These are phyloP conservation scores for Aphidoletes aphidimyza DNA, from an alignment of 2,888 invertebrate species.

Conservation along the genomic window DNA sequence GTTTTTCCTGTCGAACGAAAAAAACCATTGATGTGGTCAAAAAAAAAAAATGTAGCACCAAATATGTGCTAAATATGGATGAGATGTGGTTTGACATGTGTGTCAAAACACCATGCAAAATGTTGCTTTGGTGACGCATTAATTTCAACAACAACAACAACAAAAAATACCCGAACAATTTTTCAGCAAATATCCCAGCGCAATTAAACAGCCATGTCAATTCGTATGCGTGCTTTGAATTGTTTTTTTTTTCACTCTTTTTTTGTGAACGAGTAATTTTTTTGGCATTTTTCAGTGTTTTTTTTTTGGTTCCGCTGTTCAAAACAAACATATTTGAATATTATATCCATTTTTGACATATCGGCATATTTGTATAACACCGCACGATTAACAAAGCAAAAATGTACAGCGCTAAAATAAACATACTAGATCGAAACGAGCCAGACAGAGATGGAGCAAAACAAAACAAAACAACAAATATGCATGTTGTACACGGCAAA, in stretches of 20 bases:
- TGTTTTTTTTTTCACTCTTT: not conserved
- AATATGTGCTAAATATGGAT: too few relatives aligned
- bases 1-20: too few relatives aligned
- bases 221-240: too few relatives aligned
- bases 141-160: too few relatives aligned
- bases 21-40: too few relatives aligned
- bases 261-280: not conserved
- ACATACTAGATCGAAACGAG: conserved; percentile 49
- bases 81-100: too few relatives aligned
- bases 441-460: not conserved
- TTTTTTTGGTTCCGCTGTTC: conserved; percentile 19
- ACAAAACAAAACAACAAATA: not conserved
- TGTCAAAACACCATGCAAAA: too few relatives aligned
- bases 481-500: conserved; percentile 31
- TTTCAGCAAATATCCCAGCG: too few relatives aligned
- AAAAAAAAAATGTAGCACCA: too few relatives aligned
- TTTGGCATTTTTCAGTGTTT: conserved; percentile 15
- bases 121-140: too few relatives aligned
- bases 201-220: too few relatives aligned
- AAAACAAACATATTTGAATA: conserved; percentile 39
- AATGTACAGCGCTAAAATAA: conserved; percentile 52
- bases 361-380: conserved; percentile 39
- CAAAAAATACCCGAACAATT: too few relatives aligned
- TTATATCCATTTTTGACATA: conserved; percentile 34
- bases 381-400: conserved; percentile 30